Conservation (phyloP, 2,888 invertebrate genomes). For the Leptinotarsa juncta region DNA sequence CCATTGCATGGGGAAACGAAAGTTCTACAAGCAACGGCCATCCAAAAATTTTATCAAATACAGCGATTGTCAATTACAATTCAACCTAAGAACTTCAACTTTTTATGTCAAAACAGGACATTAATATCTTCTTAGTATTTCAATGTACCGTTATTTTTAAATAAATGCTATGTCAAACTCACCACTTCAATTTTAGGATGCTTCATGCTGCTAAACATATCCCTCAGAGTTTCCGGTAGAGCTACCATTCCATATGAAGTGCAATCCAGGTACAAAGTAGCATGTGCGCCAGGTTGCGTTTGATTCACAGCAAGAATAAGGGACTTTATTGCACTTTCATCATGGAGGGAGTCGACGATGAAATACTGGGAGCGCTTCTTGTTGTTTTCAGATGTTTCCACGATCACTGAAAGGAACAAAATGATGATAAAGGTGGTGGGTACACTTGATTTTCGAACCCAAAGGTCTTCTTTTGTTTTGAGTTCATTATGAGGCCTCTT, state of each 20-base stretch:
- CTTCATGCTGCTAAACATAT: conserved; percentile 70
- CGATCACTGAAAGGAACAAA: conserved; percentile 68
- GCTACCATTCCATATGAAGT: conserved; percentile 73
- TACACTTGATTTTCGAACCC: too few relatives aligned
- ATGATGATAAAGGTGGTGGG: neutral
- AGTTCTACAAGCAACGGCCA: too few relatives aligned
- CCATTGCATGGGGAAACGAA: too few relatives aligned
- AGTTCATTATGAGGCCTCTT: too few relatives aligned
- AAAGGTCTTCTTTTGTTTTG: too few relatives aligned
- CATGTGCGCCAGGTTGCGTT: conserved; percentile 69
- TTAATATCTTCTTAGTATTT: too few relatives aligned
- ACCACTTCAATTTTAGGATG: conserved; percentile 71
- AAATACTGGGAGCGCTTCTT: conserved; percentile 72
- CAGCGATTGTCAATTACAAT: too few relatives aligned
- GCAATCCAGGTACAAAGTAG: conserved; percentile 76
- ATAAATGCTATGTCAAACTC: conserved; percentile 55
- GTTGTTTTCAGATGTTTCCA: conserved; percentile 73
- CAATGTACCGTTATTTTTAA: too few relatives aligned
- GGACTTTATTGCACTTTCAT: conserved; percentile 70
- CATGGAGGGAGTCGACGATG: conserved; percentile 70
- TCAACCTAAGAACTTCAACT: too few relatives aligned
- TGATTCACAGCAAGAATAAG: conserved; percentile 71
- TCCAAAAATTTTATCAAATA: too few relatives aligned
- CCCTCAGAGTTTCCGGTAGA: conserved; percentile 70
- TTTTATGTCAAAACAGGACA: too few relatives aligned